Evolutionary conservation across 2,113 vertebrate species (phyloP).

Genomic region (Lamprologus sp.): DNA sequence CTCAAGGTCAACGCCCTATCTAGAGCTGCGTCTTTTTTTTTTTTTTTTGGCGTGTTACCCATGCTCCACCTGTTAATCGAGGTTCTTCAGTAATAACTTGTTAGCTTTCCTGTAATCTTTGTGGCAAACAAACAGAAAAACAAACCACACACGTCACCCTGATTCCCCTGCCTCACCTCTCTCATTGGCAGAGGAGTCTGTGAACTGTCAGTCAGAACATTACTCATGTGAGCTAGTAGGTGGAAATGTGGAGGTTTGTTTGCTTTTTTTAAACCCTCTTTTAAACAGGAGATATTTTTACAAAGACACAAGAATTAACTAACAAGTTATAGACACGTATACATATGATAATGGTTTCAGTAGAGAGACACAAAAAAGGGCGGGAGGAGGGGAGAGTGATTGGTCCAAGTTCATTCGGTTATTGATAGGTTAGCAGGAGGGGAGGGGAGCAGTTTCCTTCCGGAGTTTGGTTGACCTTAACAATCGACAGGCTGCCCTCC

Average conservation of each 20-base stretch:
- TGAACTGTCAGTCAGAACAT: slow-evolving; percentile 11
- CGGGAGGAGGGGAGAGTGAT: neutral
- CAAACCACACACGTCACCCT: neutral
- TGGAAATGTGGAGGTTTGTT: neutral
- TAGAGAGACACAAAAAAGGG: neutral
- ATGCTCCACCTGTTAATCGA: neutral
- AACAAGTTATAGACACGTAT: neutral
- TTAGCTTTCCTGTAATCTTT: neutral
- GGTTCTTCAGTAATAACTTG: neutral
- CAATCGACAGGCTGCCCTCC: slow-evolving; percentile 29
- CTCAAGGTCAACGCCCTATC: neutral
- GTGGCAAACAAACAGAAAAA: neutral
- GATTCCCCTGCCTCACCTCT: neutral
- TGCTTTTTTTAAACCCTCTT: neutral
- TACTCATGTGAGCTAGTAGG: neutral
- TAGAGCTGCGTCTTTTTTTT: neutral
- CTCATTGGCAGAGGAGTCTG: neutral
- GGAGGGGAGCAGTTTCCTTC: slow-evolving; percentile 51
- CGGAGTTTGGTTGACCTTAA: slow-evolving; percentile 54
- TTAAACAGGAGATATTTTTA: neutral
- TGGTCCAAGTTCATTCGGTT: slow-evolving; percentile 37
- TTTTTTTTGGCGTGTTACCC: neutral
- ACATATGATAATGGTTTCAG: neutral
- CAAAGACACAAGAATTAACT: neutral
- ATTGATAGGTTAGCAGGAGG: slow-evolving; percentile 35